A percentile compares a stretch with the other conserved stretches of the same genome.
Evolutionary conservation across 2,888 invertebrate species (phyloP).

Genomic region (Polydrusus tereticollis): DNA sequence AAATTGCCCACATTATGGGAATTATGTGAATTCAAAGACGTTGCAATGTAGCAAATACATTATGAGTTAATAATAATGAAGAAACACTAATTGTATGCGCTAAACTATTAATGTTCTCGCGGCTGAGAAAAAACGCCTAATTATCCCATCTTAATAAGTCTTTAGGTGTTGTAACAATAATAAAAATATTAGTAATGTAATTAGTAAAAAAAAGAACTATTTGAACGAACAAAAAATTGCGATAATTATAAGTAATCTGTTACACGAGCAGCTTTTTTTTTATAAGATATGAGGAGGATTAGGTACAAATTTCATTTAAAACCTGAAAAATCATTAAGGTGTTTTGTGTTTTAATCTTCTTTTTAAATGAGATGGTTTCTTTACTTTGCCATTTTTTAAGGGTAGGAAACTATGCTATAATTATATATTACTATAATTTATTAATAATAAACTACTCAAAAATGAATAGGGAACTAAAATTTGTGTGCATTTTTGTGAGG

Average conservation of each 20-base stretch:
- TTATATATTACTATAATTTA: too few relatives aligned
- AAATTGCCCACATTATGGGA: slow-evolving; percentile 14
- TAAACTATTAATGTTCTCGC: slow-evolving; percentile 1
- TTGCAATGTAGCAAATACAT: slow-evolving; percentile 4
- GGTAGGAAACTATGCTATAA: too few relatives aligned
- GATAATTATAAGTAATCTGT: background rate
- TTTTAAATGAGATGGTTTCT: too few relatives aligned
- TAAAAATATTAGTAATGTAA: slow-evolving; percentile 11
- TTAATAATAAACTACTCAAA: too few relatives aligned
- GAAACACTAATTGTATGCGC: slow-evolving; percentile 9
- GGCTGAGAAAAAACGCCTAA: background rate
- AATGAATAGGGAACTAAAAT: too few relatives aligned
- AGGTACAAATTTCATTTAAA: too few relatives aligned
- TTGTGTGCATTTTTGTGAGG: too few relatives aligned
- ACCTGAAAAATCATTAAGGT: background rate
- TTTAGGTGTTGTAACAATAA: slow-evolving; percentile 1
- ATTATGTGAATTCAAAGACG: slow-evolving; percentile 15
- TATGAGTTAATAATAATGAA: slow-evolving; percentile 19
- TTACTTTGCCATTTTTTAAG: too few relatives aligned
- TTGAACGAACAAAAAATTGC: background rate
- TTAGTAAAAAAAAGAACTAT: slow-evolving; percentile 1
- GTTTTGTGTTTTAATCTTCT: too few relatives aligned
- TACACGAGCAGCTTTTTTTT: background rate
- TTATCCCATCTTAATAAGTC: background rate
- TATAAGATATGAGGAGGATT: background rate